phyloP scores from a whole-genome alignment of 1,140 invertebrate genomes.

The Chelonus insularis region DNA sequence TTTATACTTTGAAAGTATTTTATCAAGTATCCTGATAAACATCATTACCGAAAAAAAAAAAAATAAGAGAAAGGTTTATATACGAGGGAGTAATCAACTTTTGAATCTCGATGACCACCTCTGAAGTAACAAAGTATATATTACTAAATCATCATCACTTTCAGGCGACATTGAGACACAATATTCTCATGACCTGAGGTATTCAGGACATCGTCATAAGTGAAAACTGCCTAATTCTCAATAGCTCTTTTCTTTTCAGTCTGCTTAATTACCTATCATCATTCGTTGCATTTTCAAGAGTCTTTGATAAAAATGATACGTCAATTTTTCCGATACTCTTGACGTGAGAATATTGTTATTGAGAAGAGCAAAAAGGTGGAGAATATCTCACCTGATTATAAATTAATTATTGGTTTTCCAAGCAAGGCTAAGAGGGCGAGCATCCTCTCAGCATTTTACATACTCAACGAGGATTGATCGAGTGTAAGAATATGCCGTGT shows the following conservation, averaged over 20 bases:
- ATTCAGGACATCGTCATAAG: no score
- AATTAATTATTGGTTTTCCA: conserved; percentile 4
- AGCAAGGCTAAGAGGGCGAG: not conserved
- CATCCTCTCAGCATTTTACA: not conserved
- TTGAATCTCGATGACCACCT: not conserved
- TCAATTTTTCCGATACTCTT: not conserved
- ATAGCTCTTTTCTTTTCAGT: no score
- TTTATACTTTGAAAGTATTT: conserved; percentile 9
- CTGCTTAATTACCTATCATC: no score
- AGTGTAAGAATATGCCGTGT: not conserved
- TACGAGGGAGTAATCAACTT: not conserved
- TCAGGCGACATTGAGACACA: no score
- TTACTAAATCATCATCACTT: not conserved
- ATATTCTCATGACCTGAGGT: no score
- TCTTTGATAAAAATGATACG: no score
- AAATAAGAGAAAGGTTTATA: conserved; percentile 1
- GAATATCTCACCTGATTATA: not conserved
- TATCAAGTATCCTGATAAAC: conserved; percentile 2
- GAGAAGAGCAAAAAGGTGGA: not conserved
- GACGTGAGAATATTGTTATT: not conserved
- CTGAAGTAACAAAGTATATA: not conserved
- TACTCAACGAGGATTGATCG: conserved; percentile 5
- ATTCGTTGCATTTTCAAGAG: no score
- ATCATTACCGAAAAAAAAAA: not conserved
- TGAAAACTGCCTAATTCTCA: no score